A percentile compares a stretch with the other conserved stretches of the same genome.
Evolutionary conservation across 2,888 invertebrate genomes (phyloP).

Genomic region (Dicycla oo): DNA sequence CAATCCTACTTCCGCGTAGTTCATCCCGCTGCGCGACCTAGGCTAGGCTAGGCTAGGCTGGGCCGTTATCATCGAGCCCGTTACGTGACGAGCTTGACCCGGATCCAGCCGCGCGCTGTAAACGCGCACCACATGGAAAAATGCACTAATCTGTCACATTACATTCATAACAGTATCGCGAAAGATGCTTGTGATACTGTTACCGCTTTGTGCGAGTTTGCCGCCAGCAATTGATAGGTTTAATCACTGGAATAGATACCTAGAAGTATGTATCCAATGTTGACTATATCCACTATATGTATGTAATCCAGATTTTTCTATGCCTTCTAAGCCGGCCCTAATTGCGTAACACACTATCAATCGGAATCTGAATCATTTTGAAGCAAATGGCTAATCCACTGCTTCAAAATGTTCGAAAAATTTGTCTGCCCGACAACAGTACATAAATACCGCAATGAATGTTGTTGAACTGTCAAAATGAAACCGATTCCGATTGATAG

Average conservation of each 20-base stretch:
- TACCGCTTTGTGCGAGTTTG: constrained; percentile 48
- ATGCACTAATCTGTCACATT: constrained; percentile 75
- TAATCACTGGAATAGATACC: constrained; percentile 19
- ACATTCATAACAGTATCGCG: constrained; percentile 56
- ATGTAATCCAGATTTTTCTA: constrained; percentile 1
- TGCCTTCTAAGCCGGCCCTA: background rate
- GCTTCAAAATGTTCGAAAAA: too few species aligned
- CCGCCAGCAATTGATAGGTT: constrained; percentile 55
- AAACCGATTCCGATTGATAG: too few species aligned
- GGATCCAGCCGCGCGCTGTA: constrained; percentile 78
- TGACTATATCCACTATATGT: background rate
- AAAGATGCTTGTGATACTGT: constrained; percentile 51
- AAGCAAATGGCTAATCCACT: too few species aligned
- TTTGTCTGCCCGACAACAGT: too few species aligned
- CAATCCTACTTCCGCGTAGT: constrained; percentile 88
- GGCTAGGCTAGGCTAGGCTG: constrained; percentile 81
- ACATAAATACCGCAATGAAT: too few species aligned
- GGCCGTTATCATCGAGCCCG: constrained; percentile 87
- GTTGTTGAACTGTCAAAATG: too few species aligned
- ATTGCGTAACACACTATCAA: too few species aligned
- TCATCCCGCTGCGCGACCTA: constrained; percentile 90
- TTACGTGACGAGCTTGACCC: constrained; percentile 89
- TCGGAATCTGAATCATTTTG: too few species aligned
- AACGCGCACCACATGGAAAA: constrained; percentile 75
- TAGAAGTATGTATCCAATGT: background rate